Conservation (phyloP, 1,140 invertebrate species). For the Prorops nasuta region DNA sequence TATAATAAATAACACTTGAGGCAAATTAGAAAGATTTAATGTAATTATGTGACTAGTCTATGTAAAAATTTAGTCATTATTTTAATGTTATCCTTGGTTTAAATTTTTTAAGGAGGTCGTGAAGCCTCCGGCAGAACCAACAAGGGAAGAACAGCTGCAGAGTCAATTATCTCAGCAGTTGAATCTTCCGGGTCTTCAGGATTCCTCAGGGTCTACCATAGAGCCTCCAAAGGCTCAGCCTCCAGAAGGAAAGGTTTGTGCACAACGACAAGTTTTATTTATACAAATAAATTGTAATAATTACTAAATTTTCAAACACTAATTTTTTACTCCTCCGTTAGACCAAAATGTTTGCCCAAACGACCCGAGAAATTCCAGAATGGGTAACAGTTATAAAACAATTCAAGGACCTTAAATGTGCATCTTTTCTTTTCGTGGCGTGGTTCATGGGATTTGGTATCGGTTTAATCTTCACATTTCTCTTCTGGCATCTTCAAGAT, state of each 20-base stretch:
- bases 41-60: background rate
- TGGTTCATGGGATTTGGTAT: conserved; percentile 99
- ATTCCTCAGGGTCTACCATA: conserved; percentile 56
- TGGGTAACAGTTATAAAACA: conserved; percentile 89
- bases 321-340: conserved; percentile 59
- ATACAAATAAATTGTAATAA: conserved; percentile 2
- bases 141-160: conserved; percentile 73
- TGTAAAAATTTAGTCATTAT: background rate
- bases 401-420: conserved; percentile 87
- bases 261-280: conserved; percentile 4
- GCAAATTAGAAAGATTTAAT: background rate
- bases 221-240: conserved; percentile 47
- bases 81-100: conserved; percentile 3
- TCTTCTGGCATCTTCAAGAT: conserved; percentile 99
- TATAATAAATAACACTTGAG: background rate
- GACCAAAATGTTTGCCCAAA: conserved; percentile 93
- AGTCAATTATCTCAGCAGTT: conserved; percentile 78
- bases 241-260: conserved; percentile 61
- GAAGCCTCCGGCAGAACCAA: conserved; percentile 53
- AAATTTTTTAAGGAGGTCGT: conserved; percentile 41
- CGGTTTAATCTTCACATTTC: conserved; percentile 97
- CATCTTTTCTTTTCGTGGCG: conserved; percentile 91
- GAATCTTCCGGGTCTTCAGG: conserved; percentile 73
- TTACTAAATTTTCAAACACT: conserved; percentile 27
- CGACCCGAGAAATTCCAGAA: conserved; percentile 84